Percentiles rank a stretch among this genome's conserved stretches.
Conservation (phyloP, 2,797 vertebrate genomes). For the Setipinna tenuifilis region DNA sequence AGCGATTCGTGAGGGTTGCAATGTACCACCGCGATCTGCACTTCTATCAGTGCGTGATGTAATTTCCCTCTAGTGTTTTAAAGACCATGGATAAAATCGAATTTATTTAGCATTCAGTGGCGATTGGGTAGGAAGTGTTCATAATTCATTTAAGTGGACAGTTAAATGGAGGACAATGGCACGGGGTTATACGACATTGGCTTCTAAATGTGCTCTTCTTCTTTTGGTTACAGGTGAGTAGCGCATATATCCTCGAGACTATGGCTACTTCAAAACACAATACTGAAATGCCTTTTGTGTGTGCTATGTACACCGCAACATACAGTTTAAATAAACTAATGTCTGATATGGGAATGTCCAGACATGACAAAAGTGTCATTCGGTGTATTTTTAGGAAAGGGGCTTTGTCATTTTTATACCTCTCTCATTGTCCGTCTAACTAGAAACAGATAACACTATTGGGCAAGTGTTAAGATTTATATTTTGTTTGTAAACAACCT, state of each 20-base stretch:
- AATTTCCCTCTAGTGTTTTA: not conserved
- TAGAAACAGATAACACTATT: not conserved
- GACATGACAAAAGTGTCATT: not conserved
- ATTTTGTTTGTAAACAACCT: not conserved
- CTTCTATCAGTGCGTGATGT: not conserved
- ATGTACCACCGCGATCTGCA: not conserved
- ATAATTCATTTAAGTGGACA: not conserved
- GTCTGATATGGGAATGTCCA: not conserved
- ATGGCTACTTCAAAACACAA: not conserved
- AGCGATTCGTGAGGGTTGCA: not conserved
- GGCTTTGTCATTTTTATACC: not conserved
- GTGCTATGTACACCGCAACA: not conserved
- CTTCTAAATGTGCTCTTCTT: slow-evolving; percentile 20
- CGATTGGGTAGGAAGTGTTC: not conserved
- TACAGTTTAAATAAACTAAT: not conserved
- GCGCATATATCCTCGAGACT: not conserved
- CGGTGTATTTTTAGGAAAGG: not conserved
- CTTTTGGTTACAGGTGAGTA: slow-evolving; percentile 21
- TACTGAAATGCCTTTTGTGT: not conserved
- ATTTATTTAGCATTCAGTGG: not conserved
- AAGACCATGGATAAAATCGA: not conserved
- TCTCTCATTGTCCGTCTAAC: not conserved
- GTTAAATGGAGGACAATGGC: slow-evolving; percentile 5
- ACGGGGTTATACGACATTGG: not conserved
- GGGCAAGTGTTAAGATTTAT: not conserved